Evolutionary conservation across 2,888 invertebrate species (phyloP), one percentile per base, ranked within the genome.

Genomic region (Nephrocerus scutellatus): DNA sequence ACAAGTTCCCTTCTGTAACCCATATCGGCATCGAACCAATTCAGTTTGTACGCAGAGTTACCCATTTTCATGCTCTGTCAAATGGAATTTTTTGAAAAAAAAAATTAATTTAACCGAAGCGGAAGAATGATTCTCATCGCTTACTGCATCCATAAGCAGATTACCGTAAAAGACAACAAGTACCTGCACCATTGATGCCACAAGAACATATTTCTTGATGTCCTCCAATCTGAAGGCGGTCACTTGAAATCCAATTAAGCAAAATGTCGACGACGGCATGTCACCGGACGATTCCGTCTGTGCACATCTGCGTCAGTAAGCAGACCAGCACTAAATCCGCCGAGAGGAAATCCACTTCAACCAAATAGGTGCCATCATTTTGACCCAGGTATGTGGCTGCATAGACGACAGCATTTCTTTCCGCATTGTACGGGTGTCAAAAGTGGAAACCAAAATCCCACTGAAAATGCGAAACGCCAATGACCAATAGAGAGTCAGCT

Each of bases 161-260:
- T 62, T 58, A 7, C 63, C 64, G 30, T 56, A 59, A 28, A 63
- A 63, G 0, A 64, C 53, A 4, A 63, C 52, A 34, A 63, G 55
- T 2, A 64, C 61, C 36, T 64, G 63, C 3, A 55, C 46, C 37
- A 62, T 39, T 2, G 62, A 60, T 5, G 60, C 54, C 10, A 56
- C 36, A 3, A 64, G 43, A 43, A 64, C 60, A 41, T 60, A 62
- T 10, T 59, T 50, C 4, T 57, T 50, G 15, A 60, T 51, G 5
- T 62, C 59, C 32, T 63, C 53, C 7, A 51, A 37, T 13, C 47
- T 55, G 5, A 55, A 55, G 30, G 59, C 55, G 16, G 59, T 63
- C 28, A 60, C 54, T 47, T 64, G 60, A 49, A 65, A 65, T 13
- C 62, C 63, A 15, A 60, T 58, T 28, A 65, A 59, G 31, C 65